Conservation (phyloP, 2,113 vertebrate species). For the Dolichotis patagonum region DNA sequence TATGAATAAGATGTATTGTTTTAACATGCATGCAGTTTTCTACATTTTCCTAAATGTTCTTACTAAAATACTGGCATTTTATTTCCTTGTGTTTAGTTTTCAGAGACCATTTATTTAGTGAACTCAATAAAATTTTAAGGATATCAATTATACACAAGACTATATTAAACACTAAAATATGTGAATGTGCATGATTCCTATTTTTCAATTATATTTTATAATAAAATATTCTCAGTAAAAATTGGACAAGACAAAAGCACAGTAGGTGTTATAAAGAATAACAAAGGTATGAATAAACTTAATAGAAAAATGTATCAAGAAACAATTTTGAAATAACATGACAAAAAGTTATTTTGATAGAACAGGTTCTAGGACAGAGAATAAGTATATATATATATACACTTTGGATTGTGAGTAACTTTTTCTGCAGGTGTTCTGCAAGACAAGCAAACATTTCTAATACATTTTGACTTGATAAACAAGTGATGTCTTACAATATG, state of each 20-base stretch:
- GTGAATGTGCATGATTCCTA: neutral
- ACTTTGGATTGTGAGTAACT: neutral
- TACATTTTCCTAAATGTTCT: conserved; percentile 53
- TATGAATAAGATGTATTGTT: conserved; percentile 35
- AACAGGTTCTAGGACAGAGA: neutral
- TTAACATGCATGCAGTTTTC: conserved; percentile 35
- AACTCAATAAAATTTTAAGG: neutral
- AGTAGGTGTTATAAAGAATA: neutral
- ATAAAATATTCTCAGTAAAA: conserved; percentile 32
- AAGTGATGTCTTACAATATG: neutral
- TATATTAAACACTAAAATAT: neutral
- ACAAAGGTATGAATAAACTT: neutral
- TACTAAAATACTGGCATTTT: conserved; percentile 54
- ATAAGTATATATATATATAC: neutral
- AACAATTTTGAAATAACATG: neutral
- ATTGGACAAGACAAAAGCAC: neutral
- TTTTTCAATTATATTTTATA: neutral
- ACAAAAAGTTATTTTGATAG: neutral
- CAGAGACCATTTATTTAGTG: neutral
- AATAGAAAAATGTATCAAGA: neutral
- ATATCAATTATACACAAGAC: neutral
- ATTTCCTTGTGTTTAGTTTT: conserved; percentile 47
- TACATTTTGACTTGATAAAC: neutral
- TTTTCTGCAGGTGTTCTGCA: neutral
- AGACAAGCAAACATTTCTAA: neutral